Evolutionary conservation across 2,888 invertebrate genomes (phyloP).

Genomic region (Choristoneura rosaceana): DNA sequence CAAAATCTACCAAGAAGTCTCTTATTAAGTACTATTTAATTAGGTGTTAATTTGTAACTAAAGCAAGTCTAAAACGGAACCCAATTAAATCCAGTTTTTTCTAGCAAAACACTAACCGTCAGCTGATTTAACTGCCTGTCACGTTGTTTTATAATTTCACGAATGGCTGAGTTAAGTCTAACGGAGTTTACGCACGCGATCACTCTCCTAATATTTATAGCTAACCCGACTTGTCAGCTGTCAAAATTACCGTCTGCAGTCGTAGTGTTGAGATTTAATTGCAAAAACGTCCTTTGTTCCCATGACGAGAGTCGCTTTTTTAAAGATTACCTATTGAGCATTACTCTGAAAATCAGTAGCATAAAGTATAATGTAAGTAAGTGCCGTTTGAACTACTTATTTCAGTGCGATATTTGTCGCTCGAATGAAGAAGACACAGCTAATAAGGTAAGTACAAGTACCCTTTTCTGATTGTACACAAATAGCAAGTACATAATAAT

Average conservation of each 20-base stretch:
- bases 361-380: too few species aligned
- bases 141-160: slow-evolving; percentile 44
- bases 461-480: too few species aligned
- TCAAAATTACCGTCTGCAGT: slow-evolving; percentile 13
- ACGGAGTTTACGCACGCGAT: slow-evolving; percentile 29
- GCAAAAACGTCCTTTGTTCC: background rate
- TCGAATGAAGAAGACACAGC: background rate
- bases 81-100: slow-evolving; percentile 16
- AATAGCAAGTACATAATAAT: too few species aligned
- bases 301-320: background rate
- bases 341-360: too few species aligned
- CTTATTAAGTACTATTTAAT: background rate
- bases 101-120: slow-evolving; percentile 16
- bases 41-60: background rate
- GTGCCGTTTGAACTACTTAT: background rate
- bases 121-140: slow-evolving; percentile 41
- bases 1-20: too few species aligned
- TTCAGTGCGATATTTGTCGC: background rate
- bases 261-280: background rate
- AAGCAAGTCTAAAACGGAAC: slow-evolving; percentile 26
- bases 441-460: too few species aligned
- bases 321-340: too few species aligned
- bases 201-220: slow-evolving; percentile 13
- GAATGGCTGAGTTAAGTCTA: slow-evolving; percentile 41
- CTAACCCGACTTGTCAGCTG: slow-evolving; percentile 12